A percentile compares a stretch with the other conserved stretches of the same genome.
Conservation (phyloP, 2,888 invertebrate genomes). For the Endomychus coccineus region DNA sequence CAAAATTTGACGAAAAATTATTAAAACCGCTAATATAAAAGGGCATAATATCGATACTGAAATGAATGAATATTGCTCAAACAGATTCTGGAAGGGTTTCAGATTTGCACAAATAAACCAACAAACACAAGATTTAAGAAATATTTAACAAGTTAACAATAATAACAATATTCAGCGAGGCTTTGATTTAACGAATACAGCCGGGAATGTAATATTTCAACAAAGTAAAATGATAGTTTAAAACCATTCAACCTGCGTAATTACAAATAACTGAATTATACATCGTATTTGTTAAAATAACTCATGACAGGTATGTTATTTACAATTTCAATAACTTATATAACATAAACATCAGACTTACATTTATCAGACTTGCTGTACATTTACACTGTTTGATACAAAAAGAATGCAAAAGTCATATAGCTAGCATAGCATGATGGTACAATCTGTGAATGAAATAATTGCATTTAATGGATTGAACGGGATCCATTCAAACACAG, state of each 20-base stretch:
- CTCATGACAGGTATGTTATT: constrained; percentile 13
- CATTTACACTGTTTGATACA: constrained; percentile 18
- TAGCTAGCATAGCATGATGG: too few relatives aligned
- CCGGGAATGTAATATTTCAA: constrained; percentile 40
- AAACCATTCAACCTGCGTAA: constrained; percentile 29
- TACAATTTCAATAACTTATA: constrained; percentile 35
- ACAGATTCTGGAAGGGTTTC: too few relatives aligned
- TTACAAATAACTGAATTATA: constrained; percentile 16
- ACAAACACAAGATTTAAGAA: too few relatives aligned
- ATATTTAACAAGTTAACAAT: constrained; percentile 33
- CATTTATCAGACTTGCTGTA: constrained; percentile 42
- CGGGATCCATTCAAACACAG: too few relatives aligned
- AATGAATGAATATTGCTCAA: too few relatives aligned
- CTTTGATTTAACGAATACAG: constrained; percentile 35
- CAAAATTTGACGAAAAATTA: too few relatives aligned
- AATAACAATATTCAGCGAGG: constrained; percentile 36
- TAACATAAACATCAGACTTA: constrained; percentile 41
- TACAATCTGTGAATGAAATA: too few relatives aligned
- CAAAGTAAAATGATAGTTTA: constrained; percentile 30
- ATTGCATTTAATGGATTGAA: too few relatives aligned
- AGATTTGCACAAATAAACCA: too few relatives aligned
- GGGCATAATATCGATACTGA: too few relatives aligned
- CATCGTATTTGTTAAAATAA: constrained; percentile 13
- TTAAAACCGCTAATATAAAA: too few relatives aligned
- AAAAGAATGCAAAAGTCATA: constrained; percentile 14